Conservation (phyloP, 2,797 vertebrate genomes). For the Rhinatrema bivittatum region DNA sequence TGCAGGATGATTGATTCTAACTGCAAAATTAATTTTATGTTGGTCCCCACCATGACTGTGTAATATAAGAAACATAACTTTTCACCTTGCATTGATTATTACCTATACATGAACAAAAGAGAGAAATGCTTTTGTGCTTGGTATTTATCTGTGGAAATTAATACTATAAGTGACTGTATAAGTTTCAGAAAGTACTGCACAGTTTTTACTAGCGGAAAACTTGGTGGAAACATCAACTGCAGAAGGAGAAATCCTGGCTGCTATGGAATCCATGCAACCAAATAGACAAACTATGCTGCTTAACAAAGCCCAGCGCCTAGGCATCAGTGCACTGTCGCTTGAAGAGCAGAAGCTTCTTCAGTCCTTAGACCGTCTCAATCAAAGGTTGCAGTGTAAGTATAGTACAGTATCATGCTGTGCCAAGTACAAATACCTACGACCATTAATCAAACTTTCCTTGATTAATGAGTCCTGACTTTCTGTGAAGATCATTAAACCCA, state of each 20-base stretch:
- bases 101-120: too few relatives aligned
- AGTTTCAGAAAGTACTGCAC: conserved; percentile 62
- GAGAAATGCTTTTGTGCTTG: too few relatives aligned
- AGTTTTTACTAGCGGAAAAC: conserved; percentile 56
- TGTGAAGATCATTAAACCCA: too few relatives aligned
- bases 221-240: conserved; percentile 32
- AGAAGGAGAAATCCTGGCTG: conserved; percentile 47
- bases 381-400: conserved; percentile 54
- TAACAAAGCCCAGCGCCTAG: conserved; percentile 17
- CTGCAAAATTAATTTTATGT: too few relatives aligned
- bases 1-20: too few relatives aligned
- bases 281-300: conserved; percentile 20
- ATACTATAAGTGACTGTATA: too few relatives aligned
- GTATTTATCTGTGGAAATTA: too few relatives aligned
- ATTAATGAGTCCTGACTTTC: too few relatives aligned
- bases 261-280: conserved; percentile 42
- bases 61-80: too few relatives aligned
- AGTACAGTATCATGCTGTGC: background rate
- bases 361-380: conserved; percentile 60
- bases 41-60: too few relatives aligned
- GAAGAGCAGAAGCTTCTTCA: conserved; percentile 77
- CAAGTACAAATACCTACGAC: background rate
- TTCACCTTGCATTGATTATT: too few relatives aligned
- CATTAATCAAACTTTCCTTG: too few relatives aligned
- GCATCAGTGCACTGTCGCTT: conserved; percentile 52